These are phyloP conservation scores for Aphelenchoides fujianensis DNA, from an alignment of 1,140 invertebrate species.

Conservation along the genomic window DNA sequence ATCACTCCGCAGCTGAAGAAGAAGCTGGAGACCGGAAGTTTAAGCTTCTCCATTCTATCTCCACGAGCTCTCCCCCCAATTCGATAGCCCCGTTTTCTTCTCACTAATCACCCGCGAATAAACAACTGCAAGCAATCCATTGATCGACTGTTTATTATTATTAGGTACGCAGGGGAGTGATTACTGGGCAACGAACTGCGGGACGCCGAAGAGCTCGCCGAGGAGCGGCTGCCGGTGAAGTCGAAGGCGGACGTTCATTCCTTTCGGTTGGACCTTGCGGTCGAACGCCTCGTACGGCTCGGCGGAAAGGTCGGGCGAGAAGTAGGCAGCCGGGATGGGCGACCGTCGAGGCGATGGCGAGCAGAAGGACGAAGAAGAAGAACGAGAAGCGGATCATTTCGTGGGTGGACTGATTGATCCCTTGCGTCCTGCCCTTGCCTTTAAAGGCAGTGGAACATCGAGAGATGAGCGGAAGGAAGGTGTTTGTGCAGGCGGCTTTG, in stretches of 20 bases:
- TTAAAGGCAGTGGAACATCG: background rate
- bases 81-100: no score
- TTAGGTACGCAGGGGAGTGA: background rate
- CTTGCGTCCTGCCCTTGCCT: background rate
- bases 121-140: background rate
- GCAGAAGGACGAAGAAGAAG: background rate
- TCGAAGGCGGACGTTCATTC: background rate
- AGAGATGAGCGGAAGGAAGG: background rate
- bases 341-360: background rate
- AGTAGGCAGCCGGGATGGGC: background rate
- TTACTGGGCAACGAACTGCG: background rate
- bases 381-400: background rate
- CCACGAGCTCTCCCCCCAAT: no score
- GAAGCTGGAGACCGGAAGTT: background rate
- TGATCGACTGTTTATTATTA: constrained; percentile 6
- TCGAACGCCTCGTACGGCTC: background rate
- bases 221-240: background rate
- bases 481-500: no score
- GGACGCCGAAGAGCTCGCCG: background rate
- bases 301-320: background rate
- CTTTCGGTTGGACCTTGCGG: background rate
- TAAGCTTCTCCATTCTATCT: constrained; percentile 4
- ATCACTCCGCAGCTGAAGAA: background rate
- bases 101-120: no score
- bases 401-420: background rate